Evolutionary conservation across 2,888 invertebrate species (phyloP).

Genomic region (Neoitamus cyanurus): DNA sequence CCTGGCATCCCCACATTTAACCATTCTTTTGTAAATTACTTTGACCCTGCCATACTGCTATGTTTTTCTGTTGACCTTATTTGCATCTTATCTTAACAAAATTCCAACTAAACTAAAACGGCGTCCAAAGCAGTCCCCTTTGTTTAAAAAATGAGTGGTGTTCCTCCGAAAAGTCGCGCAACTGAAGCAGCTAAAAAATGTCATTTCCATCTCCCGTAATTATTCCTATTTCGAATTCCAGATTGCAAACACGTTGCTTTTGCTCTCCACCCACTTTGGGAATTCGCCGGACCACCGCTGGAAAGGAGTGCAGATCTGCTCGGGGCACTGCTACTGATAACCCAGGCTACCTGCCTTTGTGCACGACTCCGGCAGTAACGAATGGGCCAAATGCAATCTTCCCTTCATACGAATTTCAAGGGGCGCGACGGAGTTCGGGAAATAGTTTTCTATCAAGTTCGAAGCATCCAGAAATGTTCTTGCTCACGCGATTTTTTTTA

Average conservation of each 20-base stretch:
- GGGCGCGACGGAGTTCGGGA: neutral
- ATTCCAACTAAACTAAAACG: too few relatives aligned
- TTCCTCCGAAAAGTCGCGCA: neutral
- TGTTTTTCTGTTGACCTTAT: too few relatives aligned
- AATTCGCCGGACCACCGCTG: neutral
- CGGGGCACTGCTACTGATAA: neutral
- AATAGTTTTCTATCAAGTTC: constrained; percentile 20
- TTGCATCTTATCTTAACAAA: too few relatives aligned
- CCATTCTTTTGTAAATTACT: too few relatives aligned
- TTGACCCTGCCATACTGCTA: too few relatives aligned
- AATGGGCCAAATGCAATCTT: neutral
- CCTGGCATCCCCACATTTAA: too few relatives aligned
- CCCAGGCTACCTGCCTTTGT: neutral
- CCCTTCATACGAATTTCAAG: neutral
- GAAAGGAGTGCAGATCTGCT: neutral
- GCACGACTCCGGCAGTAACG: neutral
- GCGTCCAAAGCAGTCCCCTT: neutral
- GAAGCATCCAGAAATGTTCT: neutral
- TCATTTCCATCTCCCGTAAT: neutral
- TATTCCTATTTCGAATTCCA: neutral
- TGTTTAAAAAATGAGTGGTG: neutral
- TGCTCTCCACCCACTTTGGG: neutral
- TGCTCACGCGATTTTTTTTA: constrained; percentile 35
- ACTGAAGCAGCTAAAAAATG: neutral
- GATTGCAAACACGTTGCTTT: neutral